Conservation (phyloP, 2,113 vertebrate genomes). For the western clawed frog (Xenopus tropicalis) region UCB_Xtro_10.0 CM004443.2:44966001-44966500, state of each 20-base stretch:
- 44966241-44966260: neutral
- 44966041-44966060: too few relatives aligned
- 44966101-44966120: too few relatives aligned
- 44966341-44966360: constrained; percentile 65
- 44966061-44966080: too few relatives aligned
- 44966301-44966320: constrained; percentile 60
- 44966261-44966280: constrained; percentile 44
- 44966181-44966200: too few relatives aligned
- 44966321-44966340: constrained; percentile 67
- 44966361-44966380: constrained; percentile 66
- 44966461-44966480: constrained; percentile 58
- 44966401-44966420: constrained; percentile 55
- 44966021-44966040: too few relatives aligned
- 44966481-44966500: constrained; percentile 56
- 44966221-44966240: constrained; percentile 18
- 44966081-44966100: too few relatives aligned
- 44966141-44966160: too few relatives aligned
- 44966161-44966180: too few relatives aligned
- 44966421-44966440: constrained; percentile 53
- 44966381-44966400: constrained; percentile 62
- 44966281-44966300: constrained; percentile 59
- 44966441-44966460: constrained; percentile 61
- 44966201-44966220: too few relatives aligned
- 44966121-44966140: too few relatives aligned
- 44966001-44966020: too few relatives aligned